Evolutionary conservation across 2,888 invertebrate genomes (phyloP).

Genomic region (Scrobipalpa atriplicella): DNA sequence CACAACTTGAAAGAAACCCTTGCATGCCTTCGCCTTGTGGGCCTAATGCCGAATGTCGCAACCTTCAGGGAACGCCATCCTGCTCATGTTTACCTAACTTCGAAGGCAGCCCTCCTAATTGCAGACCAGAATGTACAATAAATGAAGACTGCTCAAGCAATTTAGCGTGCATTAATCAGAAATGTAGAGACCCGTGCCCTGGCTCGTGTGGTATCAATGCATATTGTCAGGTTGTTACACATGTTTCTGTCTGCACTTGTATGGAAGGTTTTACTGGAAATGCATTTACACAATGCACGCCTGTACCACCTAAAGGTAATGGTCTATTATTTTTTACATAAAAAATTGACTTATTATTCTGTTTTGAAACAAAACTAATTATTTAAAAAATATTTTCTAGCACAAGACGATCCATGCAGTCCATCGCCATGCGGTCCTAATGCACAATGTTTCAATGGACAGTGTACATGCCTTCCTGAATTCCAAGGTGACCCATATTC

Average conservation of each 20-base stretch:
- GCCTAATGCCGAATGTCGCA: slow-evolving; percentile 83
- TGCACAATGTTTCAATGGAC: slow-evolving; percentile 86
- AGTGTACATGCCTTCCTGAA: slow-evolving; percentile 88
- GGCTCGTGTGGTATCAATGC: slow-evolving; percentile 86
- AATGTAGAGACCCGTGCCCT: slow-evolving; percentile 87
- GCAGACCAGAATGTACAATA: slow-evolving; percentile 86
- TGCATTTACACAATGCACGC: slow-evolving; percentile 81
- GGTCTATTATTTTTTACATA: not conserved
- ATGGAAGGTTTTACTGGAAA: slow-evolving; percentile 83
- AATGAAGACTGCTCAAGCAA: slow-evolving; percentile 86
- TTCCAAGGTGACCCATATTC: slow-evolving; percentile 90
- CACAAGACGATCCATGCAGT: slow-evolving; percentile 83
- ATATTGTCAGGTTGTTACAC: slow-evolving; percentile 83
- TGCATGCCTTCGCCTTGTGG: slow-evolving; percentile 88
- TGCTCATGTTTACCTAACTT: slow-evolving; percentile 85
- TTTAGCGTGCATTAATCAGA: slow-evolving; percentile 86
- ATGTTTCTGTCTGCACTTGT: slow-evolving; percentile 85
- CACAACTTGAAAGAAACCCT: slow-evolving; percentile 75
- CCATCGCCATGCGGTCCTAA: slow-evolving; percentile 88
- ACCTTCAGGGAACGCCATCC: slow-evolving; percentile 79
- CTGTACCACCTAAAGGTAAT: slow-evolving; percentile 64
- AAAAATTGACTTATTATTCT: not conserved
- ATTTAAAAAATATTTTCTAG: slow-evolving; percentile 47
- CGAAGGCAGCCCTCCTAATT: slow-evolving; percentile 86
- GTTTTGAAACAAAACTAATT: not conserved